These are phyloP conservation scores for Muraenolepis orangiensis DNA, from an alignment of 2,797 vertebrate species.

Conservation along the genomic window DNA sequence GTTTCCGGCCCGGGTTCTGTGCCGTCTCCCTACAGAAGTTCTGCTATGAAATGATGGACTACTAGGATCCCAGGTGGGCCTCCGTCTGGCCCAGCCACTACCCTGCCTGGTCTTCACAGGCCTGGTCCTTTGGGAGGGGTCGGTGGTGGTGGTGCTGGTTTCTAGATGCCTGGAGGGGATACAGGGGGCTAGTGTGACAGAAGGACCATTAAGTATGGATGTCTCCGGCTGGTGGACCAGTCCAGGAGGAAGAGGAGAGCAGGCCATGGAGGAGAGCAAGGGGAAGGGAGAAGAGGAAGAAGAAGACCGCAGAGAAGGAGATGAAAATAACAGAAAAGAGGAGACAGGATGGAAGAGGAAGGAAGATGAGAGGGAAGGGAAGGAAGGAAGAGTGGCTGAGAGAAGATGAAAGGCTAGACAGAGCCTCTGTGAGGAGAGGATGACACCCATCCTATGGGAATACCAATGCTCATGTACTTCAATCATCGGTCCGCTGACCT, in stretches of 20 bases:
- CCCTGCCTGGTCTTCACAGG: conserved; percentile 16
- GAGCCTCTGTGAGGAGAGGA: too few relatives aligned
- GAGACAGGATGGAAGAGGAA: background rate
- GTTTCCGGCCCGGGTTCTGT: too few relatives aligned
- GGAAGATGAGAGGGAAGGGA: background rate
- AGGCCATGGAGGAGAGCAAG: conserved; percentile 1
- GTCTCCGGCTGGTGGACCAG: conserved; percentile 46
- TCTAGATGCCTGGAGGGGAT: conserved; percentile 19
- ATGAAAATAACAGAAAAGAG: background rate
- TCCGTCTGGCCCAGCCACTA: background rate
- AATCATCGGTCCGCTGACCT: too few relatives aligned
- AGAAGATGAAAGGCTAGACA: too few relatives aligned
- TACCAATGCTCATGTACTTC: too few relatives aligned
- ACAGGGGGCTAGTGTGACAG: conserved; percentile 40
- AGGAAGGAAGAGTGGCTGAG: too few relatives aligned
- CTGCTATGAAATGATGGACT: too few relatives aligned
- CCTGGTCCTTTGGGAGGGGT: background rate
- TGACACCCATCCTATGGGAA: too few relatives aligned
- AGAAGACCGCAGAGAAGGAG: background rate
- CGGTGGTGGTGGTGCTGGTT: conserved; percentile 30
- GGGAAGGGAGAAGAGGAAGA: background rate
- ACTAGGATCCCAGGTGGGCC: too few relatives aligned
- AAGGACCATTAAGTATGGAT: conserved; percentile 69
- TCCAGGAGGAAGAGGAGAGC: conserved; percentile 5
- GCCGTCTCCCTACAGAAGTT: too few relatives aligned